Base-by-base conservation (phyloP, 2,113 vertebrate genomes). In the Periophthalmodon schlosseri region DNA sequence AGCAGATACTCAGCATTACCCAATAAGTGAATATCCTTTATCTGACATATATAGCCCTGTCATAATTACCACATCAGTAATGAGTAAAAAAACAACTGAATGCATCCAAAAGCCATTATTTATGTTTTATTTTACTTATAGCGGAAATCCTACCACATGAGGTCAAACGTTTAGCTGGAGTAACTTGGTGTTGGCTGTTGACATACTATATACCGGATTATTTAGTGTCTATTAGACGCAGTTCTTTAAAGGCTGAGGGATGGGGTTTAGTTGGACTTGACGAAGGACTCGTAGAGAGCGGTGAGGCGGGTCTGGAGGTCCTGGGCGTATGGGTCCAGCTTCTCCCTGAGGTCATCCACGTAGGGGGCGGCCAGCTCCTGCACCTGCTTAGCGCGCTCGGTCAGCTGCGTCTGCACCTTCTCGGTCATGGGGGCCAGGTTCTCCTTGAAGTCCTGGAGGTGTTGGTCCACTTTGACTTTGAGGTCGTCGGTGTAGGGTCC, bases 401-500 rank as follows among this genome's bases (percentile, higher is more conserved):
- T 74, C 77, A 92, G 61, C 87, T 89, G 74, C 23, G 15, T 47
- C 78, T 93, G 89, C n/a, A 94, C 76, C 58, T 74, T 80, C 24
- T 89, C 87, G 4, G 90, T 70, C 75, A 94, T 20, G 5, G 93
- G 93, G 0, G 67, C 64, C 67, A 94, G 47, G 0, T 24, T 88
- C 58, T 89, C 78, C 85, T 90, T 86, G 85, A 95, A 93, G 24
- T 91, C 84, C 78, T 88, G 60, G 65, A 91, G 70, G 21, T 80
- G 90, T 58, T 86, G 71, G 52, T 91, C 84, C 10, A 93, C 87
- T 70, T 86, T 92, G 81, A 73, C 39, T 65, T 72, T 90, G 77
- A 93, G 64, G 23, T 90, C 88, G 1, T 82, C 81, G 0, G 84
- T 82, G 81, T 88, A 90, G 4, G 90, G 90, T 2, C 74, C 89